Conservation (phyloP, 2,113 vertebrate genomes). For the rabbit (Oryctolagus cuniculus) region DNA sequence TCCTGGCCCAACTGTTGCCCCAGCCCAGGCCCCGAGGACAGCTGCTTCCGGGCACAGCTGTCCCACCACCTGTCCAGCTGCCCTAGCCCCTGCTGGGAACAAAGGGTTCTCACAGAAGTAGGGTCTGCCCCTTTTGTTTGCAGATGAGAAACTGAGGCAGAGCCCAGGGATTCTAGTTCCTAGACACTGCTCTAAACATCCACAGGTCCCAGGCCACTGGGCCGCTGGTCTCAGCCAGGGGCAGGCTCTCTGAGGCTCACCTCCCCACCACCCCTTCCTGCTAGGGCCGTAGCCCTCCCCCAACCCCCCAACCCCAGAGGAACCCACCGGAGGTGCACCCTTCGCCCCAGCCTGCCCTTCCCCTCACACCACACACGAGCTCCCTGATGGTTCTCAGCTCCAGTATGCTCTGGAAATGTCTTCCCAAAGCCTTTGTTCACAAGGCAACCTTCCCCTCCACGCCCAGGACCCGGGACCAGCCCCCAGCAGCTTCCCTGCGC, state of each 20-base stretch:
- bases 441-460: not conserved
- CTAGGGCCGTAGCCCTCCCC: not conserved
- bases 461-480: not conserved
- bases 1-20: slow-evolving; percentile 63
- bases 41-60: slow-evolving; percentile 77
- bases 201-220: not conserved
- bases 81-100: slow-evolving; percentile 59
- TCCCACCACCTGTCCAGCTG: slow-evolving; percentile 74
- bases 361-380: not conserved
- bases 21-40: slow-evolving; percentile 12
- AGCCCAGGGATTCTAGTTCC: slow-evolving; percentile 12
- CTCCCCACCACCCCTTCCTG: not conserved
- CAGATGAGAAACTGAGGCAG: slow-evolving; percentile 45
- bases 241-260: not conserved
- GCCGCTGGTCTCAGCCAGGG: not conserved
- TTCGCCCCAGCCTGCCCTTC: too few species aligned
- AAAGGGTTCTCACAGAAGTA: slow-evolving; percentile 69
- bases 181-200: not conserved
- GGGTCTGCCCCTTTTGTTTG: slow-evolving; percentile 18
- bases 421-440: not conserved
- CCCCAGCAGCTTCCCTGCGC: not conserved
- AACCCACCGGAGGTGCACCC: not conserved
- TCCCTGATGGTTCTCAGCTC: not conserved
- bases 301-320: not conserved
- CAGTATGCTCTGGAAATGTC: not conserved